These are phyloP conservation scores for Arge pagana DNA, from an alignment of 2,888 invertebrate species.

Conservation along the genomic window DNA sequence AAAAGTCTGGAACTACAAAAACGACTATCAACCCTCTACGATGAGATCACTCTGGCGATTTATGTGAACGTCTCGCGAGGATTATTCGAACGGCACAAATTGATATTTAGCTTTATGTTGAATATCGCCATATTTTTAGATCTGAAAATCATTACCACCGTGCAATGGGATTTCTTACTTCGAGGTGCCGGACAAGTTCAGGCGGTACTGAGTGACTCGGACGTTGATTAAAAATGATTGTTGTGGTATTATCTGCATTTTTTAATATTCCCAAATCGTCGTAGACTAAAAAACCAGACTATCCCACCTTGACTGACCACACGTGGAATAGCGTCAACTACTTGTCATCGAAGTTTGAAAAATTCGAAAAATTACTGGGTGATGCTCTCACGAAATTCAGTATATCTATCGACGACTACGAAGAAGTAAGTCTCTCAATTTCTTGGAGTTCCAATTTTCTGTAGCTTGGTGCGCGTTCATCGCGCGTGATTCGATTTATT, in stretches of 20 bases:
- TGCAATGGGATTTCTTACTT: conserved; percentile 79
- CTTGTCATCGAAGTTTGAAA: conserved; percentile 64
- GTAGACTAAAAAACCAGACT: conserved; percentile 65
- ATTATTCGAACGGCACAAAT: conserved; percentile 87
- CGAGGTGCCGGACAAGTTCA: conserved; percentile 71
- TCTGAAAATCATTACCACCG: conserved; percentile 63
- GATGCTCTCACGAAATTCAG: conserved; percentile 65
- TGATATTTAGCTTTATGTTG: conserved; percentile 85
- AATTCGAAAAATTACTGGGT: conserved; percentile 62
- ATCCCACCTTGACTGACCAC: conserved; percentile 65
- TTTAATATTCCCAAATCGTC: neutral
- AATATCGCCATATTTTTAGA: conserved; percentile 76
- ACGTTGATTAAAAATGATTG: neutral
- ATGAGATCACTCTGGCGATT: conserved; percentile 79
- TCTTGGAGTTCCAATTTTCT: too few relatives aligned
- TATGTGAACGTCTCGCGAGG: conserved; percentile 89
- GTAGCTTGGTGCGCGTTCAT: too few relatives aligned
- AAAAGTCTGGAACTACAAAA: conserved; percentile 68
- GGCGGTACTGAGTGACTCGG: conserved; percentile 50
- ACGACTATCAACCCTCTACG: conserved; percentile 72
- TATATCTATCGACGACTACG: conserved; percentile 66
- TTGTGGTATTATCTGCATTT: neutral
- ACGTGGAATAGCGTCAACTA: conserved; percentile 75
- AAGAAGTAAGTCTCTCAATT: conserved; percentile 65
- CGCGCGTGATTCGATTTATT: conserved; percentile 31